phyloP scores from a whole-genome alignment of 2,113 vertebrate genomes.

The Anser cygnoides region DNA sequence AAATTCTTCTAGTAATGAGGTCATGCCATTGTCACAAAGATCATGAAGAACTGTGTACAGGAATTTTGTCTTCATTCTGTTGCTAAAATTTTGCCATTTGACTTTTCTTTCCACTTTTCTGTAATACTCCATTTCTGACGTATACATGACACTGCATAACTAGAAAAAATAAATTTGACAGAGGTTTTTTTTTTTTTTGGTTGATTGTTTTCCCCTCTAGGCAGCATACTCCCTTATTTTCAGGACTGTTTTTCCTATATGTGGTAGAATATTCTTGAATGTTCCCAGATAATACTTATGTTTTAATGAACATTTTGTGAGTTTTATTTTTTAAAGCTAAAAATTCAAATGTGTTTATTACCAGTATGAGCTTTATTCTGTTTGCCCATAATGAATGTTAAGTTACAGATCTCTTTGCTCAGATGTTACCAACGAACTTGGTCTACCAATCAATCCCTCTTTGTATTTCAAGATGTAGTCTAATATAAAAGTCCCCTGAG shows the following conservation, averaged over 20 bases:
- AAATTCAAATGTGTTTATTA: background rate
- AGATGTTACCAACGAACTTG: background rate
- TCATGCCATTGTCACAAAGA: background rate
- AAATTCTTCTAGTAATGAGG: background rate
- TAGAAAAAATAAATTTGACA: background rate
- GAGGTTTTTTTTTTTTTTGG: background rate
- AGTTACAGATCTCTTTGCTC: background rate
- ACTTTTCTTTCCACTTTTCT: background rate
- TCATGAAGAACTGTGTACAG: background rate
- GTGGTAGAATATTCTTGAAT: background rate
- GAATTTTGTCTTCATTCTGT: background rate
- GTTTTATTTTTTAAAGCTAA: background rate
- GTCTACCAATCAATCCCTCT: background rate
- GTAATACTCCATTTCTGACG: background rate
- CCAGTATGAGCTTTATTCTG: background rate
- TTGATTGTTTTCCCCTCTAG: background rate
- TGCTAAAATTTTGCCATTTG: background rate
- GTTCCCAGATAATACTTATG: background rate
- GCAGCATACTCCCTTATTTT: background rate
- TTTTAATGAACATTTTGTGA: background rate
- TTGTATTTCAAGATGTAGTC: background rate
- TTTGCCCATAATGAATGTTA: accelerated
- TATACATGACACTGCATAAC: background rate
- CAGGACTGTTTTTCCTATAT: background rate
- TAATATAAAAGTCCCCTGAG: background rate